Evolutionary conservation across 2,113 vertebrate genomes (phyloP).

Genomic region (Isichthys henryi): DNA sequence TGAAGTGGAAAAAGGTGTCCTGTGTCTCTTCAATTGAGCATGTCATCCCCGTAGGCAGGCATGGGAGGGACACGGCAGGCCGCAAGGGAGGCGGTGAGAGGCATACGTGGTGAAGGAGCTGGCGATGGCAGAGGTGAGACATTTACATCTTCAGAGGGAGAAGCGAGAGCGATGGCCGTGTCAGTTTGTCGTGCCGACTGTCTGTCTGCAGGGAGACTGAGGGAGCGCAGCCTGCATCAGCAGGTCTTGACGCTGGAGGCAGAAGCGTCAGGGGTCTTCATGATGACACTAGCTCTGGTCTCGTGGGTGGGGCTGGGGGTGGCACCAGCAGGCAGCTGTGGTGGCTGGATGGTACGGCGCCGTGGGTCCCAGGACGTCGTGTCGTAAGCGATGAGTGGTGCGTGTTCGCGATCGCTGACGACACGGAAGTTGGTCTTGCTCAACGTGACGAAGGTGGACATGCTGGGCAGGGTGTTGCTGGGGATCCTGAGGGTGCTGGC

Average conservation of each 20-base stretch:
- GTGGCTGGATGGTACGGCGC: neutral
- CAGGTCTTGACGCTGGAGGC: conserved; percentile 77
- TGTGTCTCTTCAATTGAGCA: neutral
- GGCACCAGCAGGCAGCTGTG: conserved; percentile 41
- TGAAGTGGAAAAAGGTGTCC: neutral
- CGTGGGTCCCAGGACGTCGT: conserved; percentile 55
- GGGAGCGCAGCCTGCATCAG: conserved; percentile 43
- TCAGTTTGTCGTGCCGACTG: neutral
- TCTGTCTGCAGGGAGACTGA: neutral
- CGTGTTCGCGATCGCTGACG: conserved; percentile 75
- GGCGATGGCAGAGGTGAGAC: neutral
- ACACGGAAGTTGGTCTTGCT: conserved; percentile 84
- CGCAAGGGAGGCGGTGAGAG: neutral
- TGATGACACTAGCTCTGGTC: conserved; percentile 89
- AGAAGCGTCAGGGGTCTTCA: conserved; percentile 90
- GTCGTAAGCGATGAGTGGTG: conserved; percentile 69
- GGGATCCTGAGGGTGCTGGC: conserved; percentile 58
- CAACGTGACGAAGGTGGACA: conserved; percentile 80
- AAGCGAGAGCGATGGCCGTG: neutral
- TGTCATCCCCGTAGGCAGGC: neutral
- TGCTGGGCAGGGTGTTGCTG: conserved; percentile 72
- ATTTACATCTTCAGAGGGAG: neutral
- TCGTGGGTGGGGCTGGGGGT: conserved; percentile 59
- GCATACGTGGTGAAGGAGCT: neutral
- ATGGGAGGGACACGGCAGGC: neutral